Conservation (phyloP, 2,113 vertebrate genomes). For the Coptodon rendalli region DNA sequence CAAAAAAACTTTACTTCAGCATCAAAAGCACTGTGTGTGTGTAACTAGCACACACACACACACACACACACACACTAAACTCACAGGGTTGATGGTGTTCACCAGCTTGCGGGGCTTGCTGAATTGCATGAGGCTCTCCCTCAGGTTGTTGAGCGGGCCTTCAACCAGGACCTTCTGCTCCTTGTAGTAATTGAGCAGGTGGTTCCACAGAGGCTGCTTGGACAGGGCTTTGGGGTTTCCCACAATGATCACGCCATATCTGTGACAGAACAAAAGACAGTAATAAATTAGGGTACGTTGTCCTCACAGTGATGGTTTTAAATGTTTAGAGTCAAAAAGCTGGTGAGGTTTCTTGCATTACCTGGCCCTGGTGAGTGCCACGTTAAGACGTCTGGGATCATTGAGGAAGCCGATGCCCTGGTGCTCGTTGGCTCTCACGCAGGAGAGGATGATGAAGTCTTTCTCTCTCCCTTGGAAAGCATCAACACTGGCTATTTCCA, state of each 20-base stretch:
- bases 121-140: constrained; percentile 99
- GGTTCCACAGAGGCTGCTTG: constrained; percentile 98
- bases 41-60: not conserved
- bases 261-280: not conserved
- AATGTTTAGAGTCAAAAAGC: not conserved
- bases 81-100: constrained; percentile 97
- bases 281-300: not conserved
- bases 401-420: constrained; percentile 98
- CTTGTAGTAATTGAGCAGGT: constrained; percentile 97
- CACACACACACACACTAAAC: constrained; percentile 20
- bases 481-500: constrained; percentile 97
- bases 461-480: constrained; percentile 98
- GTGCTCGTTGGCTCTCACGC: constrained; percentile 94
- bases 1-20: not conserved
- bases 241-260: constrained; percentile 96
- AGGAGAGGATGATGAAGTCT: constrained; percentile 98
- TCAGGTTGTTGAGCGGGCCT: constrained; percentile 94
- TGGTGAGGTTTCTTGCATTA: constrained; percentile 29
- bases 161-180: constrained; percentile 98
- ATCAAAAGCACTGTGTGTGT: not conserved
- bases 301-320: not conserved
- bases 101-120: constrained; percentile 98
- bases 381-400: constrained; percentile 92
- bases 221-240: constrained; percentile 97
- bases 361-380: constrained; percentile 94